Base-by-base conservation (phyloP, 2,888 invertebrate genomes). In the Amblyjoppa proteus region DNA sequence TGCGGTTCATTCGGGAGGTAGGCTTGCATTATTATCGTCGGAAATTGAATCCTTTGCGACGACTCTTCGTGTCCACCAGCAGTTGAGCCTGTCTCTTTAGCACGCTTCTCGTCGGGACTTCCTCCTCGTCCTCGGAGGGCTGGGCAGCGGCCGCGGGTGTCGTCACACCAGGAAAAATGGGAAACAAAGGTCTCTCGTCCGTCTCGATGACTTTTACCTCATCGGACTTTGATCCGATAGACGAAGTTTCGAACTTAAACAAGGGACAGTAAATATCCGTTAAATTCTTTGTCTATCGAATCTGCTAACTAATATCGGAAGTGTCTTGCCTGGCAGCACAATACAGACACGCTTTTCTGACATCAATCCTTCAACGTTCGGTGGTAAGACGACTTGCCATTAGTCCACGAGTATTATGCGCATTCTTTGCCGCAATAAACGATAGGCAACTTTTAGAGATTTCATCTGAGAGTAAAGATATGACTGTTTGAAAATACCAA, bases 31-130 rank as follows among this genome's bases (percentile, higher is more conserved):
- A 38, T 89, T 87, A 94, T 92, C 92, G 90, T 85, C 90, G 92
- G 3, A 94, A 91, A 56, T 88, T 87, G 90, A 96, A 96, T 6
- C 97, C 97, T 93, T 97, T 97, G 71, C 97, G 95, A 51, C 97
- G 95, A 87, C 97, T 97, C 92, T 97, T 97, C 7, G 97, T 97
- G 93, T 98, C 98, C 2, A 98, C 96, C 68, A 98, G 97, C 28
- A 98, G 94, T 91, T 97, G 97, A 0, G 98, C 97, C 93, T 98
- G 98, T 82, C 97, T 95, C 94, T 98, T 98, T 83, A 98, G 94
- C 92, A 96, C 96, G 86, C 96, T 96, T 71, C 98, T 95, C 0
- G 97, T 97, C 0, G 98, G 97, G 64, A 98, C 97, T 91, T 98
- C 98, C 87, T 97, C 97, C 90, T 97, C 97, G 87, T 97, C 97